Conservation (phyloP, 2,113 vertebrate genomes). For the Perccottus glenii region DNA sequence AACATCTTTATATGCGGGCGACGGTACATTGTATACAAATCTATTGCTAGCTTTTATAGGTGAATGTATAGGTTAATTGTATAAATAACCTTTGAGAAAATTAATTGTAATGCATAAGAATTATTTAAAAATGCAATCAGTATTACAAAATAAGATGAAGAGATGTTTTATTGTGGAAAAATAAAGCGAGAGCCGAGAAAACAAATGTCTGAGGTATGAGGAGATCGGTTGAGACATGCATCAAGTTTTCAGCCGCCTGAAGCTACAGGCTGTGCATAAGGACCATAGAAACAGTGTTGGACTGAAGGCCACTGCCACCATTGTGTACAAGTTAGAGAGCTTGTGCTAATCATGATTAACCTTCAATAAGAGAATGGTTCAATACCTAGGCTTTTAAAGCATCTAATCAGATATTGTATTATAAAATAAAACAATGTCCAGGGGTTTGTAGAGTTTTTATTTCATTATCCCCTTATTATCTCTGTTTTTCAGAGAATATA, state of each 20-base stretch:
- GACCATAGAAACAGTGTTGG: background rate
- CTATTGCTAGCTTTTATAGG: slow-evolving; percentile 32
- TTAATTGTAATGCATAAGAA: background rate
- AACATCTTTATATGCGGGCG: background rate
- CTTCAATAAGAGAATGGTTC: too few species aligned
- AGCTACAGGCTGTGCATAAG: background rate
- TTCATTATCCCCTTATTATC: too few species aligned
- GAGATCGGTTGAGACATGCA: slow-evolving; percentile 38
- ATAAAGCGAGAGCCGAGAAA: slow-evolving; percentile 2
- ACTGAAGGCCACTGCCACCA: background rate
- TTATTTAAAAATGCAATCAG: background rate
- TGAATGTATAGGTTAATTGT: background rate
- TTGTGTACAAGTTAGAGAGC: too few species aligned
- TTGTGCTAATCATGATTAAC: too few species aligned
- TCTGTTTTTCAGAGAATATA: too few species aligned
- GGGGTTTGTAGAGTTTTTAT: too few species aligned
- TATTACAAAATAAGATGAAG: slow-evolving; percentile 11
- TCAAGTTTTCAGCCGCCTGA: slow-evolving; percentile 17
- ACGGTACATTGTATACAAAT: slow-evolving; percentile 43
- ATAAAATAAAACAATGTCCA: too few species aligned
- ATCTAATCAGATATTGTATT: too few species aligned
- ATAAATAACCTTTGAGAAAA: slow-evolving; percentile 13
- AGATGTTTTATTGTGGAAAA: slow-evolving; percentile 24
- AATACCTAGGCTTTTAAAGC: too few species aligned
- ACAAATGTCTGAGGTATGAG: slow-evolving; percentile 41